Percentiles rank a stretch among this genome's conserved stretches.
These are phyloP conservation scores for Parasteatoda lunata DNA, from an alignment of 2,888 invertebrate genomes.

Conservation along the genomic window DNA sequence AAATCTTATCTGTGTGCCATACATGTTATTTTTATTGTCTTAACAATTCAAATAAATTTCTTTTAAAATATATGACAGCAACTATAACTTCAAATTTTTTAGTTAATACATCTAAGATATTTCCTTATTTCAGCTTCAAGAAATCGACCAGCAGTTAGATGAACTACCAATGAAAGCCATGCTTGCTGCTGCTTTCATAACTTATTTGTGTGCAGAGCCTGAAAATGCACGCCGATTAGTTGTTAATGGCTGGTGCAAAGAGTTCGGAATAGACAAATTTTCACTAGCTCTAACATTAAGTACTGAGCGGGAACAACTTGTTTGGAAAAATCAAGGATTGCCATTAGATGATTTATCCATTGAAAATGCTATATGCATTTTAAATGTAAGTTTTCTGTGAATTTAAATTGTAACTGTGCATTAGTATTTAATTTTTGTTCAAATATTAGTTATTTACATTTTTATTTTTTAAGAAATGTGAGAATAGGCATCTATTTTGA, in stretches of 20 bases:
- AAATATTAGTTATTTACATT: too few relatives aligned
- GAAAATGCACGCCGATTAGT: constrained; percentile 81
- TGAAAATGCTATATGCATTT: constrained; percentile 87
- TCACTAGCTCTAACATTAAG: constrained; percentile 79
- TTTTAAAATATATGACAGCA: too few relatives aligned
- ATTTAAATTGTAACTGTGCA: too few relatives aligned
- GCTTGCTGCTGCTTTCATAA: constrained; percentile 85
- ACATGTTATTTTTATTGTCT: too few relatives aligned
- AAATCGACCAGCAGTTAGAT: constrained; percentile 79
- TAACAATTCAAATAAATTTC: too few relatives aligned
- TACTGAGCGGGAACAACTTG: constrained; percentile 84
- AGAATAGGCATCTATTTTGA: too few relatives aligned
- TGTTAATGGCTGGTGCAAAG: constrained; percentile 75
- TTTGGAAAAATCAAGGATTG: constrained; percentile 90
- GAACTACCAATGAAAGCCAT: constrained; percentile 81
- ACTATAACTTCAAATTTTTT: neutral
- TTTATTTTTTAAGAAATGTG: too few relatives aligned
- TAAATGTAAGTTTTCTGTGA: constrained; percentile 78
- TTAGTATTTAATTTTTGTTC: too few relatives aligned
- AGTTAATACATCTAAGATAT: neutral
- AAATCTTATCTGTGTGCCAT: too few relatives aligned
- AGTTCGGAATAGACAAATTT: constrained; percentile 75
- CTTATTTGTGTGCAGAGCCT: constrained; percentile 82
- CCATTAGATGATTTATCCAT: constrained; percentile 85
- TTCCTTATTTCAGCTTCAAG: constrained; percentile 73